Evolutionary conservation across 2,888 invertebrate genomes (phyloP).

Genomic region (Acanthosoma haemorrhoidale): DNA sequence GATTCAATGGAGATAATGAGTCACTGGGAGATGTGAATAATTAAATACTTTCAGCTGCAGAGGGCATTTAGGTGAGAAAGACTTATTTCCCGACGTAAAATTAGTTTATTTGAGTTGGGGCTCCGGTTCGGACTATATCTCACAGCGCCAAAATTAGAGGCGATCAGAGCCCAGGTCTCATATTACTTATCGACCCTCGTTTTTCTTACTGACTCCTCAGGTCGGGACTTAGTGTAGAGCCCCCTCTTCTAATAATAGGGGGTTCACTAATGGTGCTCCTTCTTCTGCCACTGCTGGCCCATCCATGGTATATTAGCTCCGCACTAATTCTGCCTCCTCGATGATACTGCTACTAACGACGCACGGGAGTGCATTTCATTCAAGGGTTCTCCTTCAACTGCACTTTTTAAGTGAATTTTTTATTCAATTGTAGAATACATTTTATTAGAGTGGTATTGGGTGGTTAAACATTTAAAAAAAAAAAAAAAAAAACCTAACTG

Average conservation of each 20-base stretch:
- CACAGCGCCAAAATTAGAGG: neutral
- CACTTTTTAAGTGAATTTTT: too few species aligned
- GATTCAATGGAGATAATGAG: too few species aligned
- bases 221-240: neutral
- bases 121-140: neutral
- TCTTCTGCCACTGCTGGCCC: neutral
- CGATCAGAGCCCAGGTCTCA: too few species aligned
- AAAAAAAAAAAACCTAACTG: too few species aligned
- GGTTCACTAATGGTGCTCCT: neutral
- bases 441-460: too few species aligned
- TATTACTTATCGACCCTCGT: neutral
- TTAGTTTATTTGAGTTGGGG: neutral
- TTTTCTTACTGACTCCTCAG: neutral
- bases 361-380: too few species aligned
- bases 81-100: neutral
- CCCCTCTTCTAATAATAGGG: neutral
- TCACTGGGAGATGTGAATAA: too few species aligned
- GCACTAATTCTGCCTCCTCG: neutral
- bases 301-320: neutral
- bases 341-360: too few species aligned
- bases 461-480: too few species aligned
- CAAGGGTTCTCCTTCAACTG: too few species aligned
- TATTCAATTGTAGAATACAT: too few species aligned
- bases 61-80: neutral
- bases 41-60: neutral